Base-by-base conservation (phyloP, 2,113 vertebrate species). In the Boulengeromyrus knoepffleri region DNA sequence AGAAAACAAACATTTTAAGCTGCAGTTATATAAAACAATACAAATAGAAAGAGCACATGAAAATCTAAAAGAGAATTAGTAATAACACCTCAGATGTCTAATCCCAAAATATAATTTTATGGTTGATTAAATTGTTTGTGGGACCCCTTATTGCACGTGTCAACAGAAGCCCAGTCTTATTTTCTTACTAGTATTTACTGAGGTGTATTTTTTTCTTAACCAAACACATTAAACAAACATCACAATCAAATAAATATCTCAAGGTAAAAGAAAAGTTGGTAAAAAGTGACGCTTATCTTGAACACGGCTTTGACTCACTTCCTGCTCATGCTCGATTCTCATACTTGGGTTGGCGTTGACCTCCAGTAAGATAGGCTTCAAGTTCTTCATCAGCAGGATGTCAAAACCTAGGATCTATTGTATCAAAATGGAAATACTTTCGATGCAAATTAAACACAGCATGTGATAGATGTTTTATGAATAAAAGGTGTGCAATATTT, bases 301-400 rank as follows among this genome's bases (percentile, higher is more conserved):
- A 31, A 80, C 27, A 27, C 0, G 2, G 12, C 24, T 46, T 5
- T 13, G 24, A 88, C 96, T 96, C 93, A 98, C 99, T 96, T 99
- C 97, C 83, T 97, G 96, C 90, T 99, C 99, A 0, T 99, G 98
- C 90, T 99, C 98, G 84, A 99, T 99, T 91, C 97, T 98, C 98
- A 99, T 99, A 94, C 99, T 99, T 92, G 99, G 99, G 91, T 98
- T 99, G 91, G 98, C 97, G 86, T 99, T 99, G 85, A 99, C 99
- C 95, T 99, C 98, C n/a, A 99, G 95, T 70, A 99, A 95, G 17
- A 99, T 90, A 5, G 99, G 98, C 95, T 99, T 99, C 95, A 99
- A 93, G 93, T 97, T 98, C 95, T 98, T 98, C 97, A 97, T 98
- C 93, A 99, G 96, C 70, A 99, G 96, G 90, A 99, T 99, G 94